Evolutionary conservation across 2,113 vertebrate species (phyloP).

Genomic region (Dipodomys ordii): DNA sequence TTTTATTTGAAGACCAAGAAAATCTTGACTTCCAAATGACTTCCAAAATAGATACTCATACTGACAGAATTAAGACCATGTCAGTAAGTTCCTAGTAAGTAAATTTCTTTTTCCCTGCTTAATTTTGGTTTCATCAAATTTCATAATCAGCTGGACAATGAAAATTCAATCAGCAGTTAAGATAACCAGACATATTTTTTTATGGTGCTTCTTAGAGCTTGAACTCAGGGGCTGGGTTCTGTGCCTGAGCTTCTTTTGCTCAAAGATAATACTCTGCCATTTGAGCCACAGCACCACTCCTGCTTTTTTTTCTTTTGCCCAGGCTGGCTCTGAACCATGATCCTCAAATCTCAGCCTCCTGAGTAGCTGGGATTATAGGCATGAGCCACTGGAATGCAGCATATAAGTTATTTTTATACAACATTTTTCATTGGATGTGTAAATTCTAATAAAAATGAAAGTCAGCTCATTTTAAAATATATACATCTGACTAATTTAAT

Average conservation of each 20-base stretch:
- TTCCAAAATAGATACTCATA: slow-evolving; percentile 19
- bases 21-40: slow-evolving; percentile 39
- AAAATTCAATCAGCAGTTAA: slow-evolving; percentile 7
- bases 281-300: no score
- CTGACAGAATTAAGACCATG: background rate
- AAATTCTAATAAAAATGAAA: slow-evolving; percentile 49
- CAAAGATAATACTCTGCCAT: no score
- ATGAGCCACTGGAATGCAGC: no score
- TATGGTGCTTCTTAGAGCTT: no score
- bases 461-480: slow-evolving; percentile 25
- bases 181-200: background rate
- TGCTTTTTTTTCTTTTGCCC: no score
- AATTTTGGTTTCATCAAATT: slow-evolving; percentile 48
- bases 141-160: slow-evolving; percentile 33
- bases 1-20: slow-evolving; percentile 12
- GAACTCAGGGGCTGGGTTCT: no score
- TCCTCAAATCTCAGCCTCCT: no score
- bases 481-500: slow-evolving; percentile 61
- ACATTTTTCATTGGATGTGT: slow-evolving; percentile 19
- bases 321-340: no score
- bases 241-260: no score
- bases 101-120: background rate
- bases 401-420: slow-evolving; percentile 1
- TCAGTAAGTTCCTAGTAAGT: background rate
- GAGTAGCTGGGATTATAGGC: no score